These are phyloP conservation scores for Scleropages formosus DNA, from an alignment of 2,797 vertebrate species.

Conservation along the genomic window DNA sequence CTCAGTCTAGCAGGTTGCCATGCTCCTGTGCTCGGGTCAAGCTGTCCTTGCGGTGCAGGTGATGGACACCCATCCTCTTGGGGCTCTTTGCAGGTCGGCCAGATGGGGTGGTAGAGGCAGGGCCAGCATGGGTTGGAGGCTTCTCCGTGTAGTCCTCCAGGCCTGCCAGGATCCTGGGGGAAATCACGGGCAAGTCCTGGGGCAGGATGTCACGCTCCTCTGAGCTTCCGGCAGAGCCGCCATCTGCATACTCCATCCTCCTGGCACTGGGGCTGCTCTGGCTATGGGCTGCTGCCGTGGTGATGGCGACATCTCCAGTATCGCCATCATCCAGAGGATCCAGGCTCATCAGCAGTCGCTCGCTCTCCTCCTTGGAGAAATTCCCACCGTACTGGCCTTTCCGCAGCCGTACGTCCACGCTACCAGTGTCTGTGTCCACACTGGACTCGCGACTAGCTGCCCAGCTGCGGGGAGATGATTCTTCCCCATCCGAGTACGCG, in stretches of 20 bases:
- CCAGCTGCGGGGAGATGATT: conserved; percentile 78
- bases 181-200: conserved; percentile 61
- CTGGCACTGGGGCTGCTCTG: conserved; percentile 38
- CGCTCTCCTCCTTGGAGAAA: conserved; percentile 69
- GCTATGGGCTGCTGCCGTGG: conserved; percentile 47
- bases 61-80: conserved; percentile 96
- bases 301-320: conserved; percentile 56
- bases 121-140: conserved; percentile 36
- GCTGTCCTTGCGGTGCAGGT: conserved; percentile 94
- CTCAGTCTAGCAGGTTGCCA: conserved; percentile 89
- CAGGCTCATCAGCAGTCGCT: conserved; percentile 66
- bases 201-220: conserved; percentile 78
- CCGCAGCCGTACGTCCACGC: conserved; percentile 62
- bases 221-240: conserved; percentile 65
- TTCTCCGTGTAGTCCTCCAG: conserved; percentile 63
- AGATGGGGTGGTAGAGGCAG: conserved; percentile 9
- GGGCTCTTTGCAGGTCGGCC: conserved; percentile 84
- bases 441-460: conserved; percentile 80
- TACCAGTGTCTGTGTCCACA: conserved; percentile 76
- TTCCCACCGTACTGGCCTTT: conserved; percentile 65
- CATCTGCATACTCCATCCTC: conserved; percentile 64
- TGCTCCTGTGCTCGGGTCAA: conserved; percentile 93
- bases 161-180: conserved; percentile 49
- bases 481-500: conserved; percentile 80
- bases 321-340: conserved; percentile 54